These are phyloP conservation scores for Pseudomyrmex concolor DNA, from an alignment of 1,140 invertebrate genomes.

Conservation along the genomic window DNA sequence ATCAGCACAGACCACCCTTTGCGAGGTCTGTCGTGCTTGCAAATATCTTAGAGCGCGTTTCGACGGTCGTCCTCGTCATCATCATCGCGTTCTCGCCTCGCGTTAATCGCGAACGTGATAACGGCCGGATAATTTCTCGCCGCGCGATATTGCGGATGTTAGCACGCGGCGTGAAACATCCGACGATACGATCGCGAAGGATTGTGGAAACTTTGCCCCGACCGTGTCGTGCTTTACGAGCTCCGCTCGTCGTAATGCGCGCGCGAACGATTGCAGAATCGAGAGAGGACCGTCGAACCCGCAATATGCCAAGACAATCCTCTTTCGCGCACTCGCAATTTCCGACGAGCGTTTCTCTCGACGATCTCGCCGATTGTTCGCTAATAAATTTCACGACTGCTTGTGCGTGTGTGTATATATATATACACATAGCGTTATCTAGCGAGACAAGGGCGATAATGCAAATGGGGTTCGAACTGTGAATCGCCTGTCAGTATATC, in stretches of 20 bases:
- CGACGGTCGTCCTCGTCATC: not conserved
- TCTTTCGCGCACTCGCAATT: constrained; percentile 16
- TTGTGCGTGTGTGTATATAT: not conserved
- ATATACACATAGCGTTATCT: not conserved
- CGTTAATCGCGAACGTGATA: constrained; percentile 39
- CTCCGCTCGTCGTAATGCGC: constrained; percentile 5
- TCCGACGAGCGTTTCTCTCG: not conserved
- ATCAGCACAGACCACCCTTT: constrained; percentile 13
- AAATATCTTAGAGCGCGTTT: constrained; percentile 9
- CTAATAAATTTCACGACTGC: constrained; percentile 47
- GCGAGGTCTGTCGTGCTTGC: no score
- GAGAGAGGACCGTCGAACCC: not conserved
- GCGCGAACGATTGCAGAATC: constrained; percentile 32
- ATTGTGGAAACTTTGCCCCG: not conserved
- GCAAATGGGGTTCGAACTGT: constrained; percentile 57
- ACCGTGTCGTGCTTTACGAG: constrained; percentile 28
- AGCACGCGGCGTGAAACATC: constrained; percentile 6
- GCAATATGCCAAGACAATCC: constrained; percentile 17
- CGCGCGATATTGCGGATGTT: constrained; percentile 12
- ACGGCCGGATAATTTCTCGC: constrained; percentile 42
- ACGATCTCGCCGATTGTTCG: constrained; percentile 16
- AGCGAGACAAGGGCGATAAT: constrained; percentile 37
- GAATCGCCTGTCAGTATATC: constrained; percentile 54
- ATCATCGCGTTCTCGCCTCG: no score
- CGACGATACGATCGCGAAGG: constrained; percentile 27